A percentile compares a stretch with the other conserved stretches of the same genome.
Evolutionary conservation across 2,113 vertebrate genomes (phyloP).

Genomic region (Chloropsis cyanopogon): DNA sequence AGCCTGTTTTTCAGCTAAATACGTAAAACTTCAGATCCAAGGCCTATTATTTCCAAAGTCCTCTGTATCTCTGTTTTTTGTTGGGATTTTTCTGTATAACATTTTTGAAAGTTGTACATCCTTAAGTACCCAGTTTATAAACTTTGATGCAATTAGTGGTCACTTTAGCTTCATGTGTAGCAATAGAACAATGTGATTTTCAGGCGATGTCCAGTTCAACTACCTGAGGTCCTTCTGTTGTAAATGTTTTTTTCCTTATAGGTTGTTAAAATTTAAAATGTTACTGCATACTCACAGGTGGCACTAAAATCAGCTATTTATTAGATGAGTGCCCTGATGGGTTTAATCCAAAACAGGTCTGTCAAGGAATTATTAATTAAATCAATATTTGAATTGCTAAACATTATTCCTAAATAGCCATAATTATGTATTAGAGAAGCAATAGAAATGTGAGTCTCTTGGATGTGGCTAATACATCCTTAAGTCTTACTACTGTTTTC

Average conservation of each 20-base stretch:
- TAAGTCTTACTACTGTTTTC: neutral
- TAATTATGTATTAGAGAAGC: constrained; percentile 52
- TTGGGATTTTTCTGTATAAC: neutral
- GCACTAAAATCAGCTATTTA: constrained; percentile 1
- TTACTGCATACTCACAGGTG: neutral
- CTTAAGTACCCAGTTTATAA: neutral
- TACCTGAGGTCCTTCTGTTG: constrained; percentile 34
- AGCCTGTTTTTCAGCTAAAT: neutral
- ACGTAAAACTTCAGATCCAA: constrained; percentile 21
- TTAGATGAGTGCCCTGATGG: neutral
- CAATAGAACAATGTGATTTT: constrained; percentile 45
- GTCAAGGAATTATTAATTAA: constrained; percentile 28
- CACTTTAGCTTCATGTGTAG: constrained; percentile 44
- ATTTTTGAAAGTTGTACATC: neutral
- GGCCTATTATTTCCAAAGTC: constrained; percentile 11
- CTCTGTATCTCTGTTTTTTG: neutral
- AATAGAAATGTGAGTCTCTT: constrained; percentile 34
- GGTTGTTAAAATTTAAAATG: neutral
- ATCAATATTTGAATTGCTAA: constrained; percentile 44
- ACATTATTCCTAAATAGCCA: constrained; percentile 17
- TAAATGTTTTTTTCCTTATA: constrained; percentile 14
- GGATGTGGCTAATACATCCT: neutral
- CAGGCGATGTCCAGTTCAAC: neutral
- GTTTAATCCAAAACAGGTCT: constrained; percentile 29
- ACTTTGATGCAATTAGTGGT: constrained; percentile 13